Percentiles rank a stretch among this genome's conserved stretches.
Conservation (phyloP, 1,140 invertebrate genomes). For the Coelopa frigida region DNA sequence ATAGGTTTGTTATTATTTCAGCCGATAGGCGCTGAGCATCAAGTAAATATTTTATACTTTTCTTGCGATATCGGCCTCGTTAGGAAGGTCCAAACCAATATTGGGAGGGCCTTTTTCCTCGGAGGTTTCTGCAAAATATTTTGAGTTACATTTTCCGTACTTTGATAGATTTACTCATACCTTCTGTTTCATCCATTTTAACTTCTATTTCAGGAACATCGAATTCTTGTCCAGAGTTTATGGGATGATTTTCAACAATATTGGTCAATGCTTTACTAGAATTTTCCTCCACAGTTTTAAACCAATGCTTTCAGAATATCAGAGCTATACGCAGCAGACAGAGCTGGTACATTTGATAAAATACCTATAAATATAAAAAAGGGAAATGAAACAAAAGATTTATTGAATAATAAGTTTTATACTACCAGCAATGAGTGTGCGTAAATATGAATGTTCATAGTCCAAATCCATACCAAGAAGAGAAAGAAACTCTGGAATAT, state of each 20-base stretch:
- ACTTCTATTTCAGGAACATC: constrained; percentile 11
- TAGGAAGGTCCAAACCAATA: constrained; percentile 27
- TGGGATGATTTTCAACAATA: neutral
- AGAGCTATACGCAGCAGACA: constrained; percentile 24
- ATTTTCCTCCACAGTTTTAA: constrained; percentile 8
- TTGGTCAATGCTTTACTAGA: constrained; percentile 3
- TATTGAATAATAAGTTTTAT: constrained; percentile 38
- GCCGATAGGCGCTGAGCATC: constrained; percentile 58
- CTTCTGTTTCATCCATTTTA: constrained; percentile 18
- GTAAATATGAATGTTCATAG: constrained; percentile 45
- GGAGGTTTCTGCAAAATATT: no score
- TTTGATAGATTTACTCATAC: constrained; percentile 14
- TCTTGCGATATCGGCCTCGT: constrained; percentile 37
- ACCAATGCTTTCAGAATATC: constrained; percentile 14
- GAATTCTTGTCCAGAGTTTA: constrained; percentile 6
- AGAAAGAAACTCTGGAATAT: constrained; percentile 45
- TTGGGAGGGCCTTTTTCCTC: no score
- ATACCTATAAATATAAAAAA: constrained; percentile 35
- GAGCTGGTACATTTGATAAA: constrained; percentile 48
- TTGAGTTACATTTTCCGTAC: no score
- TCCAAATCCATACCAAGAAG: constrained; percentile 46
- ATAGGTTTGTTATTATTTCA: constrained; percentile 65
- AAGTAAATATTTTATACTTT: constrained; percentile 48
- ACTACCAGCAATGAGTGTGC: constrained; percentile 50
- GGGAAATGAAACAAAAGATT: constrained; percentile 16